Evolutionary conservation across 2,797 vertebrate species (phyloP), one percentile per base, ranked within the genome.

Genomic region (Momotus momota): DNA sequence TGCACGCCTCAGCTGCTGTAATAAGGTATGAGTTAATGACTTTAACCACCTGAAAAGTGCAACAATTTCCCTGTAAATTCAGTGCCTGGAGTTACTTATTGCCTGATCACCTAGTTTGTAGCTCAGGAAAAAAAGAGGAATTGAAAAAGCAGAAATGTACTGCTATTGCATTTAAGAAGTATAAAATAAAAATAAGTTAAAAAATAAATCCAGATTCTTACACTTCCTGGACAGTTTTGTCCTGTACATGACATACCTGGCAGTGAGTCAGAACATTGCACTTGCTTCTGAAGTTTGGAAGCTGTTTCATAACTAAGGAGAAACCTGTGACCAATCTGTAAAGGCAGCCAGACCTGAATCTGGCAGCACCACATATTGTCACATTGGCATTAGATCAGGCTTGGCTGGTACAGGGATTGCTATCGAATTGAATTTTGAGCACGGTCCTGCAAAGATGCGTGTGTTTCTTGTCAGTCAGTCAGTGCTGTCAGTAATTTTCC

Each of bases 1-100:
- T 91, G 80, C 97, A 97, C 7, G 97, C 93, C 92, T 97, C 92
- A 97, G 94, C 82, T 97, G 94, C 95, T 94, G 70, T 86, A 97
- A 97, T 97, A 96, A 97, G 94, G 95, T 86, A 97, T 86, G 90
- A 97, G 88, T 95, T 97, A 97, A 97, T 97, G 89, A 94, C 95
- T 96, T 94, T 86, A 96, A 97, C 95, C 96, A 97, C 90, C 94
- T 96, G 92, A 97, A 97, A 97, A 95, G 88, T 95, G 65, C 61
- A 96, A 81, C 85, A 82, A 92, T 93, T 94, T 97, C 94, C 96
- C 94, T 91, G 64, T 87, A 94, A 96, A 96, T 90, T 94, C 67
- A 94, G 73, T 94, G 74, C 77, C 88, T 84, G 78, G 40, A 93
- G 90, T 95, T 90, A 89, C 93, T 96, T 85, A 95, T 80, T 96